Percentiles rank a stretch among this genome's conserved stretches.
phyloP scores from a whole-genome alignment of 2,797 vertebrate species.

The Cheirogaleus major region DNA sequence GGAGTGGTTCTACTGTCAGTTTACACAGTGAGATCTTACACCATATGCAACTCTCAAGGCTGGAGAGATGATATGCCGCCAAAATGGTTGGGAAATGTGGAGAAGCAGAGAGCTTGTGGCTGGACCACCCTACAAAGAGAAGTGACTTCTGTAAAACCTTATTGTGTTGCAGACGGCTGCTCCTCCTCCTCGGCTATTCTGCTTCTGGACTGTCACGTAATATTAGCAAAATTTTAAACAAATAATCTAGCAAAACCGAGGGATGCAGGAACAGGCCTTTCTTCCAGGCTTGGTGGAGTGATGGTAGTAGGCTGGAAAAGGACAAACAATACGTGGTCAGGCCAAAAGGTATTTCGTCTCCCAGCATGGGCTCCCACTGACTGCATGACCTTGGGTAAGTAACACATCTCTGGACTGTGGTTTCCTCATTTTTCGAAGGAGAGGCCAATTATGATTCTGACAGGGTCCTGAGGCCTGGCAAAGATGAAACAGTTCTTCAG shows the following conservation, averaged over 20 bases:
- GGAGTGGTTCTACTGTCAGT: conserved; percentile 75
- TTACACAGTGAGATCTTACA: conserved; percentile 80
- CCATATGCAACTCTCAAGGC: conserved; percentile 76
- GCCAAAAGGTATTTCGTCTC: neutral
- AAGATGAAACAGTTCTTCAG: neutral
- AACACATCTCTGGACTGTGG: neutral
- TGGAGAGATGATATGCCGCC: conserved; percentile 71
- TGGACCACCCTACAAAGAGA: conserved; percentile 66
- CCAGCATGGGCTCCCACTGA: neutral
- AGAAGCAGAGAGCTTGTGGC: conserved; percentile 66
- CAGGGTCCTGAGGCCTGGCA: neutral
- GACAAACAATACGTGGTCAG: neutral
- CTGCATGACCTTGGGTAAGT: neutral
- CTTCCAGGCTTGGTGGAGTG: conserved; percentile 10
- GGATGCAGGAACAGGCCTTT: neutral
- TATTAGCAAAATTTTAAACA: conserved; percentile 31
- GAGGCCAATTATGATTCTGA: neutral
- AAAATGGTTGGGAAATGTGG: conserved; percentile 71
- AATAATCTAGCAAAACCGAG: conserved; percentile 16
- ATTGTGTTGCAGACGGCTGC: neutral
- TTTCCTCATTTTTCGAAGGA: neutral
- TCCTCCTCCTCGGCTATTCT: neutral
- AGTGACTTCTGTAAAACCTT: conserved; percentile 17
- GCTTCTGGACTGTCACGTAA: neutral
- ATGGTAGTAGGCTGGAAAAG: neutral